Evolutionary conservation across 2,888 invertebrate genomes (phyloP).

Genomic region (Drosophila multiciliata): DNA sequence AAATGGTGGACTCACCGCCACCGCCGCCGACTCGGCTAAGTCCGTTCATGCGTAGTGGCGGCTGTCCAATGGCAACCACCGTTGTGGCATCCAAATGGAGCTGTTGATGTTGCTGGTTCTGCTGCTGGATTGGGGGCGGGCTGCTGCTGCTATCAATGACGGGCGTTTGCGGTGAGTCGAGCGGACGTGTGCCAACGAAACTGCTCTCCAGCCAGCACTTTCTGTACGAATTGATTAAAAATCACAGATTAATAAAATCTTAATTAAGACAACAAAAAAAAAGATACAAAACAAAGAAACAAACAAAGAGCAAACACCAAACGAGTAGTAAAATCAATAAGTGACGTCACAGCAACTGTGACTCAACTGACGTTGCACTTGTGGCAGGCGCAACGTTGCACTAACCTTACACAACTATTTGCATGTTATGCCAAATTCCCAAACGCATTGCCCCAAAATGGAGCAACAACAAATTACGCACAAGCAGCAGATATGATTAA

Average conservation of each 20-base stretch:
- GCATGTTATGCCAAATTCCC: conserved; percentile 18
- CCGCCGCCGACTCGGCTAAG: conserved; percentile 84
- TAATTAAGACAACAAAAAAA: too few species aligned
- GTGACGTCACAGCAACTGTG: conserved; percentile 56
- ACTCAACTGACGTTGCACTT: conserved; percentile 50
- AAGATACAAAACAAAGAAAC: neutral
- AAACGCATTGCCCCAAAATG: neutral
- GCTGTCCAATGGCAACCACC: conserved; percentile 52
- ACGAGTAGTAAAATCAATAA: conserved; percentile 62
- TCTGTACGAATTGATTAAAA: conserved; percentile 60
- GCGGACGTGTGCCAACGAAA: conserved; percentile 93
- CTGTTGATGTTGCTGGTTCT: conserved; percentile 44
- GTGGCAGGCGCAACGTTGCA: conserved; percentile 33
- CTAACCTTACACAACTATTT: conserved; percentile 59
- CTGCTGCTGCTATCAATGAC: conserved; percentile 86
- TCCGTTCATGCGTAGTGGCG: conserved; percentile 85
- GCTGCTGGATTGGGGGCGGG: conserved; percentile 43
- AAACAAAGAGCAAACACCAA: conserved; percentile 37
- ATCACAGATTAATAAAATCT: neutral
- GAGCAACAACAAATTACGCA: neutral
- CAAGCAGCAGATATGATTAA: neutral
- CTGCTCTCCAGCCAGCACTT: conserved; percentile 97
- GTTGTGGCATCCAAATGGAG: conserved; percentile 49
- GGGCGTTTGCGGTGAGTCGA: conserved; percentile 94
- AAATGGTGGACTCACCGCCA: conserved; percentile 85